Percentiles rank a stretch among this genome's conserved stretches.
phyloP scores from a whole-genome alignment of 1,140 invertebrate species.

The Neodiprion lecontei region DNA sequence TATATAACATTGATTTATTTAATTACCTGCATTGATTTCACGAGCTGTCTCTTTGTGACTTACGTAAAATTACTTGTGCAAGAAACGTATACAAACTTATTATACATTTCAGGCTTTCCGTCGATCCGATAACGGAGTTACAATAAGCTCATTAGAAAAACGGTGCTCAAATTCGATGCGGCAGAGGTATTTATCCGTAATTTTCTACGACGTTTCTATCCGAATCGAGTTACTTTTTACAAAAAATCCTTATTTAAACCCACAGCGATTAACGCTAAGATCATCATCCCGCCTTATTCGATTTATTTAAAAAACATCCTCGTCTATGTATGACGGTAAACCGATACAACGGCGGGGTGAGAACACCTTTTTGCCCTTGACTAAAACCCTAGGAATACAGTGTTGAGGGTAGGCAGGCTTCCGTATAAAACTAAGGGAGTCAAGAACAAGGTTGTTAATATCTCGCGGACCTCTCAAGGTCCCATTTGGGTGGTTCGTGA shows the following conservation, averaged over 20 bases:
- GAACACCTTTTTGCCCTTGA: constrained; percentile 23
- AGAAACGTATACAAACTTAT: background rate
- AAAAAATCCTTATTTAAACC: too few species aligned
- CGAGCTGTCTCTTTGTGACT: background rate
- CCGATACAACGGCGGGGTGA: constrained; percentile 20
- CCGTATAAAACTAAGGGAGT: constrained; percentile 50
- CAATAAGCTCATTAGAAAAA: background rate
- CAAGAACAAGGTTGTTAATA: constrained; percentile 52
- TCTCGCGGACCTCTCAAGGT: background rate
- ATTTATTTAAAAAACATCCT: too few species aligned
- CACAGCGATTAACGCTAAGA: too few species aligned
- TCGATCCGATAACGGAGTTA: background rate
- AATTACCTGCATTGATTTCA: too few species aligned
- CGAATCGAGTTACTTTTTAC: too few species aligned
- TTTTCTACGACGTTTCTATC: too few species aligned
- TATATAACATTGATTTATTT: background rate
- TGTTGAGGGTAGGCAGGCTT: constrained; percentile 43
- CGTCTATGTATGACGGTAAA: too few species aligned
- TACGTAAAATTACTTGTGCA: background rate
- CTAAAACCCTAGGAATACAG: constrained; percentile 50
- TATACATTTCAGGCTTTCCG: too few species aligned
- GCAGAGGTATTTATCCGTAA: too few species aligned
- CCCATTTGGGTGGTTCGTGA: background rate
- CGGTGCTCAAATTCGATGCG: background rate
- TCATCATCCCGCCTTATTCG: too few species aligned